Base-by-base conservation (phyloP, 1,140 invertebrate genomes). In the Tyrophagus putrescentiae region DNA sequence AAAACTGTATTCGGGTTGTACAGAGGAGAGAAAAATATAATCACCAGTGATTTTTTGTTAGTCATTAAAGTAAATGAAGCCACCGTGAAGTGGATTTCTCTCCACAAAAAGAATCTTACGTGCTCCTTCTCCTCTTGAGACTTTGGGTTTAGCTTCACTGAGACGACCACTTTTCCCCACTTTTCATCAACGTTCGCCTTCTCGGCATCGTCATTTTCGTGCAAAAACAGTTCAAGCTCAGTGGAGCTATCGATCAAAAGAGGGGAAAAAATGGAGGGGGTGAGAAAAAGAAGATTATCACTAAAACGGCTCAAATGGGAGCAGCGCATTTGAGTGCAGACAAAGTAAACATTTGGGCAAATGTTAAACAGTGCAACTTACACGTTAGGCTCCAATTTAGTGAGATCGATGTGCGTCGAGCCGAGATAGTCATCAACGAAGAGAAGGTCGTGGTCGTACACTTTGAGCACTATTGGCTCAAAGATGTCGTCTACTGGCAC, bases 371-470 rank as follows among this genome's bases (percentile, higher is more conserved):
- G 33, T 62, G 33, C n/a, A 9, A 68, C 74, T 73, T 71, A 82
- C 80, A 73, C 81, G 63, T 85, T 84, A 27, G 93, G 74, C 64
- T 93, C 87, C 57, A 98, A 71, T 61, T 80, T 78, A 5, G 83
- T 84, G 29, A 96, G 76, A 71, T 95, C 87, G 61, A 98, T 72
- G 48, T 79, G 78, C 3, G 87, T 84, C 52, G 83, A 80, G 13
- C 95, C 95, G 88, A 98, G 96, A 69, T 94, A 95, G 76, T 98
- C 95, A 73, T 98, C 95, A 75, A 89, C 70, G 48, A 94, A 79
- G 29, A 91, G 93, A 83, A 92, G 93, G 70, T 98, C 95, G 72
- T 95, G 95, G 76, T 98, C 94, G 72, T 89, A 98, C 18, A 96
- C 90, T 80, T 93, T 92, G 58, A 96, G 78, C 60, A 83, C 79